Percentiles rank a stretch among this genome's conserved stretches.
These are phyloP conservation scores for Pitangus sulphuratus DNA, from an alignment of 2,797 vertebrate genomes.

Conservation along the genomic window DNA sequence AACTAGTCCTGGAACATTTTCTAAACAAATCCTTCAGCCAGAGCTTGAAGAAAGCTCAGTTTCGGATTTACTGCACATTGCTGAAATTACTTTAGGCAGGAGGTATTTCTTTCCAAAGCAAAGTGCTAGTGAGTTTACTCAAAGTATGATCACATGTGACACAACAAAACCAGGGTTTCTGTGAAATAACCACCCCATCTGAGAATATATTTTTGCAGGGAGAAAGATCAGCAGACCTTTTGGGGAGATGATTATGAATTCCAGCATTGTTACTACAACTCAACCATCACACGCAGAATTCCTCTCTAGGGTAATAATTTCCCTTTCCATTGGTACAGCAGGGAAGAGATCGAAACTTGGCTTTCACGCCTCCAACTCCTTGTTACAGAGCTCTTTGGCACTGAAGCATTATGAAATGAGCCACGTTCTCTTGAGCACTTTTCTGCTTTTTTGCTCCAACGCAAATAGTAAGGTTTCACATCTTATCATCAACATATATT, in stretches of 20 bases:
- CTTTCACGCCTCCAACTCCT: neutral
- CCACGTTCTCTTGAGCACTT: neutral
- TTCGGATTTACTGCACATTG: conserved; percentile 17
- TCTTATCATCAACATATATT: neutral
- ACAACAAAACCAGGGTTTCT: conserved; percentile 15
- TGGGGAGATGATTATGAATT: conserved; percentile 6
- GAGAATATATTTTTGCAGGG: neutral
- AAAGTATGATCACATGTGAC: neutral
- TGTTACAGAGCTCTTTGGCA: neutral
- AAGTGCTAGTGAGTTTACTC: conserved; percentile 18
- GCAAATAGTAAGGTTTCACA: conserved; percentile 14
- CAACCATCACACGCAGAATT: neutral
- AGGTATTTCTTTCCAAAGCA: conserved; percentile 40
- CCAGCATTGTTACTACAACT: neutral
- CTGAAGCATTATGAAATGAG: neutral
- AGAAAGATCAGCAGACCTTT: conserved; percentile 24
- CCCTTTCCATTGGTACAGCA: neutral
- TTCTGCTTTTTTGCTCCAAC: neutral
- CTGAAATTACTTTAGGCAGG: conserved; percentile 20
- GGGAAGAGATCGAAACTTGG: conserved; percentile 6
- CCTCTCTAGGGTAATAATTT: conserved; percentile 27
- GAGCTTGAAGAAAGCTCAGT: conserved; percentile 17
- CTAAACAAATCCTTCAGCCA: conserved; percentile 55
- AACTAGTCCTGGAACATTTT: conserved; percentile 29
- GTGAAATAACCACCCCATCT: neutral